Percentiles rank a stretch among this genome's conserved stretches.
These are phyloP conservation scores for Tringa solitaria DNA, from an alignment of 2,113 vertebrate genomes.

Conservation along the genomic window DNA sequence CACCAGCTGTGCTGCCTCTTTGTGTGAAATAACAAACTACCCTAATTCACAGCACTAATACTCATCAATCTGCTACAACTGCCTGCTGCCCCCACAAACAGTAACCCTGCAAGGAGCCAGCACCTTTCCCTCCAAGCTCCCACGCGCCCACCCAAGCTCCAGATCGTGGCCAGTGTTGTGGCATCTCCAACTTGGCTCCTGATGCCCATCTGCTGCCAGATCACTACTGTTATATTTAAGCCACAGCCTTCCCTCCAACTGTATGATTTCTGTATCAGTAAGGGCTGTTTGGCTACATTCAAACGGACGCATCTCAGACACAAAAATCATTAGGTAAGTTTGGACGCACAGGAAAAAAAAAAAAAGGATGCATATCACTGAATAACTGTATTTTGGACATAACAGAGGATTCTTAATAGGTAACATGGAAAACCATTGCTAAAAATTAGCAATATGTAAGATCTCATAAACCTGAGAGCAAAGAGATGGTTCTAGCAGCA, in stretches of 20 bases:
- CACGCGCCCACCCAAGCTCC: not conserved
- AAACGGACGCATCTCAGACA: not conserved
- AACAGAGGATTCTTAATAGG: not conserved
- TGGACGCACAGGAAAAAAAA: not conserved
- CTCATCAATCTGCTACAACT: not conserved
- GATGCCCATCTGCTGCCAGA: not conserved
- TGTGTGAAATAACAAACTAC: not conserved
- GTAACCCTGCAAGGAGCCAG: not conserved
- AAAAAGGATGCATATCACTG: not conserved
- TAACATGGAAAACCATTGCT: not conserved
- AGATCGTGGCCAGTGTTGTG: rapidly evolving
- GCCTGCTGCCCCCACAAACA: not conserved
- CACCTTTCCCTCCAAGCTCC: not conserved
- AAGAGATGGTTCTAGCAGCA: not conserved
- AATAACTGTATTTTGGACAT: not conserved
- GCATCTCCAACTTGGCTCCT: not conserved
- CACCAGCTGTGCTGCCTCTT: not conserved
- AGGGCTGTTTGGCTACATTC: not conserved
- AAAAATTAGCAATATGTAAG: not conserved
- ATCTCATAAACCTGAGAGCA: not conserved
- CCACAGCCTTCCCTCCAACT: not conserved
- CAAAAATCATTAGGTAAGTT: not conserved
- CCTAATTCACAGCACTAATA: not conserved
- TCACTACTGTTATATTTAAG: not conserved
- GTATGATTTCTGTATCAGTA: not conserved